Evolutionary conservation across 2,797 vertebrate species (phyloP), one percentile per base, ranked within the genome.

Genomic region (Phoebastria nigripes): DNA sequence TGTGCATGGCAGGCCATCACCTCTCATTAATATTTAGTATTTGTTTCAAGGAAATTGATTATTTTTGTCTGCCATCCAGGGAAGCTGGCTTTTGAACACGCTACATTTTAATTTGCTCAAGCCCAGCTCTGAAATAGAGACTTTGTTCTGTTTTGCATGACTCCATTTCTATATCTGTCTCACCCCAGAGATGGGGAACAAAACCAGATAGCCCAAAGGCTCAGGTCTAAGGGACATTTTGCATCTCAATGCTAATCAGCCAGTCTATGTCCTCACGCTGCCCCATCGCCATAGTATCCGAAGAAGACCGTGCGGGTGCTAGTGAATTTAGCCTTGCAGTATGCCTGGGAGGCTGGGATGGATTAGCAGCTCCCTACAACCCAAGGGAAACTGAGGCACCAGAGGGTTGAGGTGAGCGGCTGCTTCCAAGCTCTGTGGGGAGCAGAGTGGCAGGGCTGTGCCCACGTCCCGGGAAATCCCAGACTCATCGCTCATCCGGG

Each of bases 1-100:
- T 8, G 61, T 85, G 92, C 81, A 24, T 1, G 33, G 77, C 91
- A 87, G 87, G 67, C 91, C 85, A 62, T 12, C 15, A 35, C 89
- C 82, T 82, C 83, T 96, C 97, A 97, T 97, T 95, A 97, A 97
- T 97, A 97, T 97, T 94, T 95, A 97, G 95, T 96, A 59, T 96
- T 97, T 97, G 95, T 96, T 97, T 95, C 95, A 95, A 95, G 97
- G 96, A 94, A 95, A 94, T 91, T 19, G 93, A 97, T 93, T 96
- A 71, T 92, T 94, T 92, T 72, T 89, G 93, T 72, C 93, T 80
- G 77, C 82, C 83, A 74, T 56, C 76, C 73, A 91, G 88, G 87
- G 82, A 84, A 89, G 69, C 44, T 79, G 96, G 47, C 62, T 96
- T 87, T 49, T 66, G 69, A 96, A 82, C 54, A 39, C 0, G 3